These are phyloP conservation scores for Gymnobelideus leadbeateri DNA, from an alignment of 2,113 vertebrate species.

Conservation along the genomic window DNA sequence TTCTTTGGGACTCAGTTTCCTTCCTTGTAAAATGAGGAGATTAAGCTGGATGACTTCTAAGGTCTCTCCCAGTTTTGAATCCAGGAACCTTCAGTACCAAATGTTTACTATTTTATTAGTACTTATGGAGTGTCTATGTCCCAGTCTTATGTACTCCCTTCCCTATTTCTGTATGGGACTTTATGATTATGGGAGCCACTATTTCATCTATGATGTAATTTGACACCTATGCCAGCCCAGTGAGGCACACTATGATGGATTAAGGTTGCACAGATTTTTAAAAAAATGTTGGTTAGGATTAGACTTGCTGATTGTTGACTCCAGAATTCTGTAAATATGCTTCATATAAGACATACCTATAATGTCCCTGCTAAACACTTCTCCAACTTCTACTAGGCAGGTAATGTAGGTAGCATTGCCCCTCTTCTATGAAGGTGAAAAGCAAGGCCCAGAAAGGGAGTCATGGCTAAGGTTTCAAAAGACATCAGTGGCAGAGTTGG, in stretches of 20 bases:
- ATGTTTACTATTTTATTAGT: background rate
- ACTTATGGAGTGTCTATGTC: background rate
- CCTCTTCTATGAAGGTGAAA: background rate
- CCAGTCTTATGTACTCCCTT: background rate
- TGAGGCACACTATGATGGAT: background rate
- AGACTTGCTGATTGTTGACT: background rate
- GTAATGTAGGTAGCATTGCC: background rate
- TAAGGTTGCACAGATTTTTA: background rate
- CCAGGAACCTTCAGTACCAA: background rate
- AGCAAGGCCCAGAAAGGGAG: background rate
- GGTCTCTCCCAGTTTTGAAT: background rate
- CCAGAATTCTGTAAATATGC: background rate
- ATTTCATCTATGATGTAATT: background rate
- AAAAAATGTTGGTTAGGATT: background rate
- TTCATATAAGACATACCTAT: background rate
- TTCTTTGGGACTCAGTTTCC: background rate
- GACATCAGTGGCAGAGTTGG: conserved; percentile 23
- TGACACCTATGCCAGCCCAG: background rate
- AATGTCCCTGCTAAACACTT: background rate
- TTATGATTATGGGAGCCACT: background rate
- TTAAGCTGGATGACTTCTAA: background rate
- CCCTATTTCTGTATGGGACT: background rate
- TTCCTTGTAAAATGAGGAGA: background rate
- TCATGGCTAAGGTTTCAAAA: conserved; percentile 1
- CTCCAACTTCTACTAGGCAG: background rate